Evolutionary conservation across 2,888 invertebrate species (phyloP).

Genomic region (Pandemis cinnamomeana): DNA sequence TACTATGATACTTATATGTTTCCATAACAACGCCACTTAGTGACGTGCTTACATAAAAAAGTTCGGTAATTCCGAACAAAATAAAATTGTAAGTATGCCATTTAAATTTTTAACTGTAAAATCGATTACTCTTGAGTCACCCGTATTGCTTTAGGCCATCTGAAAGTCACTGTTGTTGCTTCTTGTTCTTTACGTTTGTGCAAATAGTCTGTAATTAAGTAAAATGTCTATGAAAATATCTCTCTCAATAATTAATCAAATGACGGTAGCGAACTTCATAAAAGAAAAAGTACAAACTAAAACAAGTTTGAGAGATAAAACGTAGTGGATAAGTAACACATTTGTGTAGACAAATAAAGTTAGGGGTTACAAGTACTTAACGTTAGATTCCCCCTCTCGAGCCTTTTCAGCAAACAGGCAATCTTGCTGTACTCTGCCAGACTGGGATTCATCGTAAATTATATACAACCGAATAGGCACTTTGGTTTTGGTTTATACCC

Average conservation of each 20-base stretch:
- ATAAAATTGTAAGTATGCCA: no score
- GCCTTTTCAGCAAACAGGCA: constrained; percentile 55
- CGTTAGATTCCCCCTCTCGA: constrained; percentile 16
- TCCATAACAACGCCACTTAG: neutral
- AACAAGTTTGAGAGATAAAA: neutral
- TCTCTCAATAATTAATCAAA: neutral
- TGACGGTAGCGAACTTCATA: neutral
- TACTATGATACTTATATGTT: neutral
- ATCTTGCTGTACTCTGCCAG: constrained; percentile 52
- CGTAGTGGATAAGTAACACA: neutral
- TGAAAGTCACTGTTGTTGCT: no score
- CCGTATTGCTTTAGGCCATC: no score
- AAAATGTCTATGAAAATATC: neutral
- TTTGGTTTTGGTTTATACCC: constrained; percentile 63
- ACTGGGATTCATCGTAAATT: constrained; percentile 56
- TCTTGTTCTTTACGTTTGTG: no score
- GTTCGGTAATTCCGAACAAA: no score
- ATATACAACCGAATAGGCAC: constrained; percentile 59
- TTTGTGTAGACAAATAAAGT: constrained; percentile 9
- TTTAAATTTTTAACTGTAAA: no score
- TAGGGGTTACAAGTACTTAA: constrained; percentile 9
- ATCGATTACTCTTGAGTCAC: no score
- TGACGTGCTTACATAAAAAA: neutral
- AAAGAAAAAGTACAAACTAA: neutral
- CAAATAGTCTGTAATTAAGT: no score